Evolutionary conservation across 1,140 invertebrate genomes (phyloP).

Genomic region (Drosophila pachea): DNA sequence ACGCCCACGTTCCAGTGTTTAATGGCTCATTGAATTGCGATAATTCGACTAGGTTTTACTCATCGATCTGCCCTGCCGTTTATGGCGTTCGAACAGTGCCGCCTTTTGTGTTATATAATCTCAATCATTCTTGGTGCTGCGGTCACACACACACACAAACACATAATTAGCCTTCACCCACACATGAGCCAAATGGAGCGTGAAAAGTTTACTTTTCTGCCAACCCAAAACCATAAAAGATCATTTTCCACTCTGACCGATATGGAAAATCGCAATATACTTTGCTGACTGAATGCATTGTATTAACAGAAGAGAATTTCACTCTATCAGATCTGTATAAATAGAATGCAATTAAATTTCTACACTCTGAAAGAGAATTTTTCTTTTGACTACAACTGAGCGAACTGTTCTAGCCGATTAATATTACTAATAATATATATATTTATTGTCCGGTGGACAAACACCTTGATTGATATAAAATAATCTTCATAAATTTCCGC

Average conservation of each 20-base stretch:
- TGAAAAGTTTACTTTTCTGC: constrained; percentile 36
- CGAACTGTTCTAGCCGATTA: not conserved
- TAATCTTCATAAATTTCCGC: not conserved
- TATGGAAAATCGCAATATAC: constrained; percentile 5
- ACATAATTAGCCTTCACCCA: constrained; percentile 63
- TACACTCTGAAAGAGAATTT: too few species aligned
- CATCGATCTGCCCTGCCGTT: constrained; percentile 49
- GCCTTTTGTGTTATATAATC: constrained; percentile 30
- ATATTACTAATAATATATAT: not conserved
- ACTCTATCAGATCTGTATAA: too few species aligned
- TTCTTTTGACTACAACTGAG: not conserved
- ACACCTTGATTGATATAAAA: not conserved
- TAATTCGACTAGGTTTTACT: constrained; percentile 53
- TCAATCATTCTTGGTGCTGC: constrained; percentile 21
- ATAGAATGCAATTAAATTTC: too few species aligned
- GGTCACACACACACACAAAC: constrained; percentile 48
- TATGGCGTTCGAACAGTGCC: constrained; percentile 46
- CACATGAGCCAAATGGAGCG: constrained; percentile 61
- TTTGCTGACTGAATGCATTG: constrained; percentile 7
- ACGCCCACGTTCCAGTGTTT: constrained; percentile 34
- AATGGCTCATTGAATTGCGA: constrained; percentile 66
- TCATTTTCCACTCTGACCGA: constrained; percentile 13
- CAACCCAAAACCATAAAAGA: constrained; percentile 30
- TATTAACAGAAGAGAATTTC: not conserved
- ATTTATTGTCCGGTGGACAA: not conserved